phyloP scores from a whole-genome alignment of 2,797 vertebrate species.

The Xerus rutilus region DNA sequence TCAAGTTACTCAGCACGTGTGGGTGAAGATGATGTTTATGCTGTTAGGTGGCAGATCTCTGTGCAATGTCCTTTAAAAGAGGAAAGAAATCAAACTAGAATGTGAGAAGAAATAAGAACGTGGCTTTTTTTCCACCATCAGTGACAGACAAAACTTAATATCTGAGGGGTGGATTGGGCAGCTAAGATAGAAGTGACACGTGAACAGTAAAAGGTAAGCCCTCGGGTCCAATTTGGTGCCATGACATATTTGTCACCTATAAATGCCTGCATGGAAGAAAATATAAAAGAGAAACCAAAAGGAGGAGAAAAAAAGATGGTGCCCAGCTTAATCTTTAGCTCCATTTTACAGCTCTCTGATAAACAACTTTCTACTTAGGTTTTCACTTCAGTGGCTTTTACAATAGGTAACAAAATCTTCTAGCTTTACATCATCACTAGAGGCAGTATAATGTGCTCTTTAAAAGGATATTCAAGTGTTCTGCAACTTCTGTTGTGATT shows the following conservation, averaged over 20 bases:
- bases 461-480: constrained; percentile 25
- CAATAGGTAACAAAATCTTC: constrained; percentile 45
- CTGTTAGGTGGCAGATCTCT: constrained; percentile 8
- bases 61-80: constrained; percentile 38
- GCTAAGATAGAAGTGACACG: neutral
- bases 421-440: neutral
- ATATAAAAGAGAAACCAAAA: constrained; percentile 25
- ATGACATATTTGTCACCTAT: neutral
- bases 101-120: neutral
- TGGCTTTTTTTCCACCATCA: neutral
- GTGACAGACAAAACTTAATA: constrained; percentile 4
- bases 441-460: neutral
- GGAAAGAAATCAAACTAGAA: constrained; percentile 53
- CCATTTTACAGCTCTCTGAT: constrained; percentile 34
- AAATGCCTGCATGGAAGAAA: neutral
- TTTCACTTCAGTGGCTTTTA: constrained; percentile 52
- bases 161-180: neutral
- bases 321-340: constrained; percentile 25
- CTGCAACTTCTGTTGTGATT: constrained; percentile 56
- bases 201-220: neutral
- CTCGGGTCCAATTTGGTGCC: neutral
- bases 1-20: neutral
- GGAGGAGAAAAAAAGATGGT: neutral
- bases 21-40: constrained; percentile 11
- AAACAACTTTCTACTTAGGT: constrained; percentile 56